Evolutionary conservation across 2,797 vertebrate genomes (phyloP).

Genomic region (Alcedo atthis): DNA sequence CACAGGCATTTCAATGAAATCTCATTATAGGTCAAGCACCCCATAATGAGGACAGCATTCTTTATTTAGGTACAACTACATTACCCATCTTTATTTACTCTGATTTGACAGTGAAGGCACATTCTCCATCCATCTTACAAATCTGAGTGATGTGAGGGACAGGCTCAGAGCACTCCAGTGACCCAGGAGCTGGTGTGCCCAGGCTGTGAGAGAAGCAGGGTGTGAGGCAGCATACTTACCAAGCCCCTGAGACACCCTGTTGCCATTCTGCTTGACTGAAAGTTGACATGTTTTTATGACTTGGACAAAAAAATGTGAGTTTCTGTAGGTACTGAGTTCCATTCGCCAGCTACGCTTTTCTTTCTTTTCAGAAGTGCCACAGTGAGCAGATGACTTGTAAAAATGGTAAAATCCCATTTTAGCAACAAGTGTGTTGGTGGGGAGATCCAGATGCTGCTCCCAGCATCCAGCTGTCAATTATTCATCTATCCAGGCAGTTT

Average conservation of each 20-base stretch:
- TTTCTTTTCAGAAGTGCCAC: not conserved
- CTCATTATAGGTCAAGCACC: not conserved
- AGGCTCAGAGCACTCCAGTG: not conserved
- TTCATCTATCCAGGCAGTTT: not conserved
- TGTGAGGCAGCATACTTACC: not conserved
- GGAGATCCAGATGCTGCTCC: not conserved
- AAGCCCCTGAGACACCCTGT: accelerated
- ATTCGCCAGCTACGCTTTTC: not conserved
- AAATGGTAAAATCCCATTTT: not conserved
- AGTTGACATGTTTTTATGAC: not conserved
- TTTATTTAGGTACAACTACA: not conserved
- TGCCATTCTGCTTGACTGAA: accelerated
- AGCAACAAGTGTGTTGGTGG: not conserved
- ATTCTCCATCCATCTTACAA: not conserved
- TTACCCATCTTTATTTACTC: not conserved
- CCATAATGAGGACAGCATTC: not conserved
- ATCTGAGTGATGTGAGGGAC: not conserved
- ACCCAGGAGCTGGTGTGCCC: not conserved
- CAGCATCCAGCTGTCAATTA: not conserved
- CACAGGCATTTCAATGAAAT: accelerated
- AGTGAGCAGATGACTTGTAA: not conserved
- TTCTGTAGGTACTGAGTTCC: not conserved
- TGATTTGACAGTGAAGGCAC: not conserved
- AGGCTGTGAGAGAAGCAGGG: not conserved
- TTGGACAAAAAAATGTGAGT: not conserved